Conservation (phyloP, 2,888 invertebrate species). For the Noctua janthe region DNA sequence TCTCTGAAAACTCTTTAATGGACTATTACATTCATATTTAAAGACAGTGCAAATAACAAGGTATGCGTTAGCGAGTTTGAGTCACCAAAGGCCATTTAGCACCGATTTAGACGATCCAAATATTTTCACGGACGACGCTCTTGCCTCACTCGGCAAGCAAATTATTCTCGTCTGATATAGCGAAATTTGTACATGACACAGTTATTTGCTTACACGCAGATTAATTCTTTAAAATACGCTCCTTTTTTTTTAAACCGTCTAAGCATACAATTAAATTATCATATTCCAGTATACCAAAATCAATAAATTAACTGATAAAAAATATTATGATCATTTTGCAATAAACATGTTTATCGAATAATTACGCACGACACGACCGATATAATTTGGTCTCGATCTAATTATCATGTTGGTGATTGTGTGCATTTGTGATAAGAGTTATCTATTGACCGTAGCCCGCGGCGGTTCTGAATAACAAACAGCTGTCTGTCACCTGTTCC, state of each 20-base stretch:
- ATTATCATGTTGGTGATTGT: slow-evolving; percentile 73
- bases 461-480: slow-evolving; percentile 67
- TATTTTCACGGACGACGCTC: slow-evolving; percentile 87
- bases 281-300: background rate
- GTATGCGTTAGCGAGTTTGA: slow-evolving; percentile 78
- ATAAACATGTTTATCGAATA: slow-evolving; percentile 66
- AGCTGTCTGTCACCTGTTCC: slow-evolving; percentile 73
- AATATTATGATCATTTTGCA: slow-evolving; percentile 30
- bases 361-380: slow-evolving; percentile 61
- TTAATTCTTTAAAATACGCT: background rate
- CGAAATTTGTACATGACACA: slow-evolving; percentile 43
- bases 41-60: slow-evolving; percentile 70
- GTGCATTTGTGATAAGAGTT: slow-evolving; percentile 75
- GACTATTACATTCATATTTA: slow-evolving; percentile 59
- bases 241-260: background rate
- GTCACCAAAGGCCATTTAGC: slow-evolving; percentile 86
- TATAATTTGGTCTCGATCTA: slow-evolving; percentile 68
- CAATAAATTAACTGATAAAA: slow-evolving; percentile 33
- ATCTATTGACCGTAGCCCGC: slow-evolving; percentile 72
- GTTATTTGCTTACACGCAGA: slow-evolving; percentile 23
- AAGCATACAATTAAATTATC: background rate
- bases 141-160: slow-evolving; percentile 74
- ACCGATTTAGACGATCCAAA: slow-evolving; percentile 87
- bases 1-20: slow-evolving; percentile 45
- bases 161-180: slow-evolving; percentile 64